Evolutionary conservation across 2,113 vertebrate genomes (phyloP).

Genomic region (Antennarius striatus): DNA sequence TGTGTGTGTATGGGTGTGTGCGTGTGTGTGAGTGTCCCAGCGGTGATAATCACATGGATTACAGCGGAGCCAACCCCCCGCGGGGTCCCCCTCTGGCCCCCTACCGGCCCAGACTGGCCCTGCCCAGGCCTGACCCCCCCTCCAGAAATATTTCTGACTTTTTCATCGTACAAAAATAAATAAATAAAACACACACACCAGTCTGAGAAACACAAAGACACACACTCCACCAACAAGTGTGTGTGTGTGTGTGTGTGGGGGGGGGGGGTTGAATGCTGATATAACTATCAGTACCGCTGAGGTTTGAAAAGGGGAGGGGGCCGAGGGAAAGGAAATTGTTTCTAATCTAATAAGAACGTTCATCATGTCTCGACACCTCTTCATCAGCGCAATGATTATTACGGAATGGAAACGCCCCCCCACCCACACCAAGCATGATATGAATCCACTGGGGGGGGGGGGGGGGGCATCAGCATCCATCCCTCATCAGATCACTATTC

Average conservation of each 20-base stretch:
- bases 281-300: constrained; percentile 71
- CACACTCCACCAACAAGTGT: constrained; percentile 40
- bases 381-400: constrained; percentile 45
- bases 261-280: constrained; percentile 62
- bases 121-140: constrained; percentile 32
- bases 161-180: constrained; percentile 44
- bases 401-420: constrained; percentile 31
- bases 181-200: too few relatives aligned
- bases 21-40: constrained; percentile 66
- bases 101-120: constrained; percentile 36
- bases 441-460: too few relatives aligned
- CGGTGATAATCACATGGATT: constrained; percentile 78
- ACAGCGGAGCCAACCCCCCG: constrained; percentile 76
- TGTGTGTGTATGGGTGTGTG: constrained; percentile 39
- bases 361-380: constrained; percentile 25
- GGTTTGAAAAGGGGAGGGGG: constrained; percentile 47
- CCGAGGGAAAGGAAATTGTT: constrained; percentile 33
- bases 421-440: too few relatives aligned
- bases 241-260: too few relatives aligned
- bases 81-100: constrained; percentile 50
- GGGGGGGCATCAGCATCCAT: constrained; percentile 45
- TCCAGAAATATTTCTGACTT: constrained; percentile 15
- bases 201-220: constrained; percentile 40
- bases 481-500: constrained; percentile 1
- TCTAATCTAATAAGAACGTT: constrained; percentile 59